Base-by-base conservation (phyloP, 2,888 invertebrate genomes). In the Tipula confusa region DNA sequence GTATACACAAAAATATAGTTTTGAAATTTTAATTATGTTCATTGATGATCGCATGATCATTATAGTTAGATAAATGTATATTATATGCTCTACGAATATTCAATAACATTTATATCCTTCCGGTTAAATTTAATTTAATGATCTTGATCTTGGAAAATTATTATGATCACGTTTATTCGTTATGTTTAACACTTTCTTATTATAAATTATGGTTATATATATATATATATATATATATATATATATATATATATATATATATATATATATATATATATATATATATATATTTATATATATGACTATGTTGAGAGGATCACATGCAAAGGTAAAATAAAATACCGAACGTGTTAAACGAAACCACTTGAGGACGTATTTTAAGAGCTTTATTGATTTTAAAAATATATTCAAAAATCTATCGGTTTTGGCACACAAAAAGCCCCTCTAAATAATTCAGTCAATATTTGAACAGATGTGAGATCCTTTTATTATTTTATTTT, bases 371-470 rank as follows among this genome's bases (percentile, higher is more conserved):
- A 64, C 15, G 43, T 5, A 43, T 43, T 7, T 15, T 43, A 11
- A 2, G 43, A 33, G 6, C 11, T 33, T 6, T 33, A 33, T 33
- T 33, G 33, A 33, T 33, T 33, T 33, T 33, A 33, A 33, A 33
- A 43, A 43, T 15, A 43, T 5, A 6, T 43, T 43, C 64, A 64
- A 64, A 24, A 64, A 64, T n/a, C 64, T 18, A 24, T 64, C 64
- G 64, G 64, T 64, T 64, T 64, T 64, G 64, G 64, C 64, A 33
- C 33, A 64, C 64, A 24, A 64, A 64, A 64, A 64, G 64, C 64
- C 64, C 64, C 64, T 64, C 24, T 64, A 43, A 43, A 43, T 15
- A 15, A 15, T 15, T 15, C n/a, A 43, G 43, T 43, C 43, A 43
- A 43, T 43, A 43, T 43, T 43, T 43, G 15, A 43, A 43, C 43